Conservation (phyloP, 2,888 invertebrate genomes). For the Azorinus chamasolen region DNA sequence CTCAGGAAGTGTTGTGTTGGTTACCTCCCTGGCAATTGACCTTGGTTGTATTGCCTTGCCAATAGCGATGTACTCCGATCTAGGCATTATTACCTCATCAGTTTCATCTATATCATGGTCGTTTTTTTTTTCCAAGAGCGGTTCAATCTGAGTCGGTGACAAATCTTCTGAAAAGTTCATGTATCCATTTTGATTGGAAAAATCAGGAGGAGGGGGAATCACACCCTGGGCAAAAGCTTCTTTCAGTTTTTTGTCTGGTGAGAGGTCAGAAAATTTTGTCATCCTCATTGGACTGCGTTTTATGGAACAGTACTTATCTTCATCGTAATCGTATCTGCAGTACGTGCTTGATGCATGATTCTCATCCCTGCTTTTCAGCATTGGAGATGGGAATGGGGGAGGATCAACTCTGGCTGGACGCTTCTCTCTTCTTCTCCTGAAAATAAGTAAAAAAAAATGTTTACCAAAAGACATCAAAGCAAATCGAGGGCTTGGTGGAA, state of each 20-base stretch:
- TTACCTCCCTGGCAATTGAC: constrained; percentile 46
- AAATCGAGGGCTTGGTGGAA: no score
- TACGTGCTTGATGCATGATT: constrained; percentile 70
- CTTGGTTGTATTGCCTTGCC: constrained; percentile 51
- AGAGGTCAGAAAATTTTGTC: constrained; percentile 72
- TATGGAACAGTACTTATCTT: constrained; percentile 79
- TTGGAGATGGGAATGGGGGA: constrained; percentile 71
- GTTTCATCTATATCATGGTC: constrained; percentile 29
- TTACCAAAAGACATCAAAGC: no score
- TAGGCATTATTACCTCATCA: constrained; percentile 56
- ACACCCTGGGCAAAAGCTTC: constrained; percentile 70
- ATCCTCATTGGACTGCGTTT: constrained; percentile 78
- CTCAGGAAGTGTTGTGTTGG: constrained; percentile 58
- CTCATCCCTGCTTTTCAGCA: constrained; percentile 64
- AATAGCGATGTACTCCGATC: constrained; percentile 57
- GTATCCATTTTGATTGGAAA: constrained; percentile 44
- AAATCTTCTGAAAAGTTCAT: constrained; percentile 52
- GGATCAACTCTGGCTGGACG: constrained; percentile 63
- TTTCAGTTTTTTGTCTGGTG: constrained; percentile 64
- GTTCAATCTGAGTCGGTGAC: constrained; percentile 49
- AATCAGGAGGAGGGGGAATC: constrained; percentile 7
- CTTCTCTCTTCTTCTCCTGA: constrained; percentile 47
- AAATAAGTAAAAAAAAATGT: no score
- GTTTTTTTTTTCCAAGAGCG: constrained; percentile 52
- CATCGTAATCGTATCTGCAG: constrained; percentile 79